A percentile compares a stretch with the other conserved stretches of the same genome.
Evolutionary conservation across 2,113 vertebrate genomes (phyloP).

Genomic region (Aythya baeri): DNA sequence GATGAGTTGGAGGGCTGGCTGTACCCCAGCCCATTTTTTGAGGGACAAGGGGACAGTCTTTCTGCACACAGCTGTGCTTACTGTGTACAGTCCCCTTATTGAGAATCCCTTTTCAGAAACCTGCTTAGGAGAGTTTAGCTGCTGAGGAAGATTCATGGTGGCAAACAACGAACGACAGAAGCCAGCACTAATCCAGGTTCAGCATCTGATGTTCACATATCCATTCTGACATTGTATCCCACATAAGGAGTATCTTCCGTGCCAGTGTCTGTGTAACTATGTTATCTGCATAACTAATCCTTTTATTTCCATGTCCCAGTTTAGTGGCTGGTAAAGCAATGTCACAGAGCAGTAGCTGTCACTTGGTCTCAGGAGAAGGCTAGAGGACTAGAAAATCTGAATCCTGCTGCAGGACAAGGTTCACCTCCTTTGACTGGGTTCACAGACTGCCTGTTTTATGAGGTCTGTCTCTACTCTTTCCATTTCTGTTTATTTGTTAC

Average conservation of each 20-base stretch:
- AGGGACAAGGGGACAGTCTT: not conserved
- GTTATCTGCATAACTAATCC: slow-evolving; percentile 28
- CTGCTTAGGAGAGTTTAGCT: not conserved
- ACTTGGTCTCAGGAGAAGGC: not conserved
- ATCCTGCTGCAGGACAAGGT: not conserved
- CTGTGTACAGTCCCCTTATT: not conserved
- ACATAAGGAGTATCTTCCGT: not conserved
- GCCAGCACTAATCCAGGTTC: not conserved
- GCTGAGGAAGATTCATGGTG: not conserved
- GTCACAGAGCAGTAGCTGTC: not conserved
- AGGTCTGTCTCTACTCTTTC: not conserved
- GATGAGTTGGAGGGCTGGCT: not conserved
- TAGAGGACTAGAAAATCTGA: not conserved
- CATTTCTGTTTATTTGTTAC: not conserved
- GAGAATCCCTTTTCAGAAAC: not conserved
- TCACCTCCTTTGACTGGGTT: not conserved
- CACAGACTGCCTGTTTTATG: not conserved
- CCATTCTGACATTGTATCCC: not conserved
- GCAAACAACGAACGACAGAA: not conserved
- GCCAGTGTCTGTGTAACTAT: not conserved
- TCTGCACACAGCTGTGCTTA: not conserved
- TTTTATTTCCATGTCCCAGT: slow-evolving; percentile 12
- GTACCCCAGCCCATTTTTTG: not conserved
- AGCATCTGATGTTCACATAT: not conserved
- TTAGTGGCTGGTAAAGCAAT: not conserved